Evolutionary conservation across 2,888 invertebrate species (phyloP), one percentile per base, ranked within the genome.

Genomic region (Ommatoiulus sabulosus): DNA sequence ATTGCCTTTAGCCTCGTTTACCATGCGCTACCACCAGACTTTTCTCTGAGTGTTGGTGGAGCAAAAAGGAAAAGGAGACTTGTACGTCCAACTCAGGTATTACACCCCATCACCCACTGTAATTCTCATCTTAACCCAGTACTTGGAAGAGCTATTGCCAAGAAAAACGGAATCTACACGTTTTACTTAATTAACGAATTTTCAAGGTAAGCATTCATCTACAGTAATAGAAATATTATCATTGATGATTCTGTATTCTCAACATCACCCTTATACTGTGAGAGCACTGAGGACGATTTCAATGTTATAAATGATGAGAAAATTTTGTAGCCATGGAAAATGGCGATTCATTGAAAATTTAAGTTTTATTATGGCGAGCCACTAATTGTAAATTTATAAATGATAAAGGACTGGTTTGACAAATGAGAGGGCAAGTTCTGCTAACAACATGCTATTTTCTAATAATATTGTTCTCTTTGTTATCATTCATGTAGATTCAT

Each of bases 101-200:
- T 89, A 20, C n/a, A 88, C 24, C 87, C 52, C 17, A 20, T 63
- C 44, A 89, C 87, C 10, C 44, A 88, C n/a, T 88, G 89, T 87
- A 35, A 89, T 48, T 84, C 89, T 6, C 89, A 89, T 87, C 52
- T 89, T 43, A 89, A 48, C 48, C 84, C 87, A 17, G 48, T 89
- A 15, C 84, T 35, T n/a, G 89, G 89, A 8, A 88, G 89, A 84
- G 52, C 89, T 52, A 44, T 57, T 24, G 89, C 87, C 12, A 88
- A 86, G 35, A 88, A 87, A 46, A 7, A 35, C 17, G 89, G 89
- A 10, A 44, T 89, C 17, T 89, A 89, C 46, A 88, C 87, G 10
- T 87, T 89, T 52, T 44, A 86, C 44, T 89, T 89, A 43, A 89
- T 88, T 63, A 89, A 89, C 52, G 87, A 35, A 44, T 89, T 89